These are phyloP conservation scores for Eriosoma lanigerum DNA, from an alignment of 1,140 invertebrate genomes.

Conservation along the genomic window DNA sequence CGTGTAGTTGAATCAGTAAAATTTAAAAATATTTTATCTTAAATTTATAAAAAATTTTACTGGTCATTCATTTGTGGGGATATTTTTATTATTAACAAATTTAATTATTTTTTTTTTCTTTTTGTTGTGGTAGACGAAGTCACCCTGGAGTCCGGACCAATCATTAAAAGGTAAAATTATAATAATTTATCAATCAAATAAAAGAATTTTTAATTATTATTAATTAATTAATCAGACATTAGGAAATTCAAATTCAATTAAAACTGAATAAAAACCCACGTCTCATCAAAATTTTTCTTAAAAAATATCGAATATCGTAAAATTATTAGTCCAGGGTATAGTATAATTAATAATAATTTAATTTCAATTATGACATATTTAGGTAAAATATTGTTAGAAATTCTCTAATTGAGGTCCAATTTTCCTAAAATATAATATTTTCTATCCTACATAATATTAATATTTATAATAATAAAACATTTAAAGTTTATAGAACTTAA, in stretches of 20 bases:
- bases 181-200: too few relatives aligned
- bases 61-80: neutral
- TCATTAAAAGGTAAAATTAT: conserved; percentile 44
- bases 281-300: neutral
- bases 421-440: too few relatives aligned
- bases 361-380: too few relatives aligned
- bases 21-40: neutral
- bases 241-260: neutral
- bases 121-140: neutral
- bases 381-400: too few relatives aligned
- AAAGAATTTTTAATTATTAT: neutral
- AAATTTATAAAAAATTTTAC: neutral
- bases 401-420: too few relatives aligned
- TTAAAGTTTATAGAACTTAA: too few relatives aligned
- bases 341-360: too few relatives aligned
- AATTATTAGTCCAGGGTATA: neutral
- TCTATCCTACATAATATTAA: too few relatives aligned
- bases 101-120: neutral
- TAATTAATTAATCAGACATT: neutral
- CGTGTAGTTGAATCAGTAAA: too few relatives aligned
- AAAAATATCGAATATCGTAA: neutral
- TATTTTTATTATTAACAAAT: neutral
- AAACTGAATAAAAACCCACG: too few relatives aligned
- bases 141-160: conserved; percentile 44
- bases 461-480: too few relatives aligned